phyloP scores from a whole-genome alignment of 2,113 vertebrate genomes.

The Lates calcarifer region DNA sequence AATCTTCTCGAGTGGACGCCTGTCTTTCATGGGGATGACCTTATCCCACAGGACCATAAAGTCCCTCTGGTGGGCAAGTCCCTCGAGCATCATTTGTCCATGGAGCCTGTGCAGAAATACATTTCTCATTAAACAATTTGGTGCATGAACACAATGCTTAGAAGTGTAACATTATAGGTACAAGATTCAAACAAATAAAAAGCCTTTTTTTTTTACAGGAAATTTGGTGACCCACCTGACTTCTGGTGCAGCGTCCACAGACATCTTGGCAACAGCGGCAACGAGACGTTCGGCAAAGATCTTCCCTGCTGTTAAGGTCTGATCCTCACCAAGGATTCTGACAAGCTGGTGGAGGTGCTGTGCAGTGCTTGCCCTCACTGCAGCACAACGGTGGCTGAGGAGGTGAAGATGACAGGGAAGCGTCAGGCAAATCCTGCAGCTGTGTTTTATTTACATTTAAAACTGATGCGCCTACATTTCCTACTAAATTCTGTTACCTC shows the following conservation, averaged over 20 bases:
- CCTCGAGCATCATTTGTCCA: not conserved
- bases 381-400: not conserved
- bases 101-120: not conserved
- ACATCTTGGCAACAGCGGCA: not conserved
- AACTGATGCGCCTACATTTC: not conserved
- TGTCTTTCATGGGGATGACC: not conserved
- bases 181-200: not conserved
- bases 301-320: not conserved
- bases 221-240: conserved; percentile 18
- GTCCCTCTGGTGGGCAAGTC: no score
- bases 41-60: not conserved
- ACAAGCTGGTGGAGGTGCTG: not conserved
- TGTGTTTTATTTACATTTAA: not conserved
- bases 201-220: not conserved
- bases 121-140: not conserved
- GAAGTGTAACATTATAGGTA: not conserved
- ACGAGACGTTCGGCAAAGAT: not conserved
- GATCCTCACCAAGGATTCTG: not conserved
- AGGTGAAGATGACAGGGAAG: not conserved
- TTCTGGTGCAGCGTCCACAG: not conserved
- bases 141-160: not conserved
- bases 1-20: not conserved
- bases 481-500: not conserved
- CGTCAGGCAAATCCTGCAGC: not conserved
- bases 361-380: not conserved